These are phyloP conservation scores for Centropus unirufus DNA, from an alignment of 2,113 vertebrate species.

Conservation along the genomic window DNA sequence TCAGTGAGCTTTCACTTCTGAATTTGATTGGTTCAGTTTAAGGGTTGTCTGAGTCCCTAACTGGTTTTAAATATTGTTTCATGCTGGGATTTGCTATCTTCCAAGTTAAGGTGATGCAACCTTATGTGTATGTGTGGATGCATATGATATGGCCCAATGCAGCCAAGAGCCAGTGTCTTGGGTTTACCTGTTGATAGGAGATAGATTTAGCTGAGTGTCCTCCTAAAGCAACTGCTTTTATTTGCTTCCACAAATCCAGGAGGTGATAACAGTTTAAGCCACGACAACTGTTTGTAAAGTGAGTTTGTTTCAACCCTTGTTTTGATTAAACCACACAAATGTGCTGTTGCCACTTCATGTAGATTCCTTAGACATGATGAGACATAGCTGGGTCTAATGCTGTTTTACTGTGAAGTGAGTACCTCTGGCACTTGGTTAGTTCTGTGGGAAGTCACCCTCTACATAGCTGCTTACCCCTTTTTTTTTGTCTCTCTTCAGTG, in stretches of 20 bases:
- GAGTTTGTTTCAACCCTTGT: not conserved
- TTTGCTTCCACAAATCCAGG: not conserved
- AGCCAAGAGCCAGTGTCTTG: not conserved
- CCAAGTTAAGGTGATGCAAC: not conserved
- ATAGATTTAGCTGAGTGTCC: not conserved
- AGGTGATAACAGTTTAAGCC: not conserved
- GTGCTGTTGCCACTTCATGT: not conserved
- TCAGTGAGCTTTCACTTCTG: not conserved
- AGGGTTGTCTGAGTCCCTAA: not conserved
- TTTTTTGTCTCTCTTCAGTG: not conserved
- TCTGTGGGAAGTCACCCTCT: not conserved
- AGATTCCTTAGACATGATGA: not conserved
- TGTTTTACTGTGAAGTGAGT: not conserved
- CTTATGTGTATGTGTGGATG: not conserved
- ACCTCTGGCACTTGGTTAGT: not conserved
- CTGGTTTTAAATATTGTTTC: not conserved
- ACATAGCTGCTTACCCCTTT: not conserved
- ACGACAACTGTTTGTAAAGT: not conserved
- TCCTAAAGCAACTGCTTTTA: not conserved
- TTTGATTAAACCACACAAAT: not conserved
- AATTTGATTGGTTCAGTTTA: not conserved
- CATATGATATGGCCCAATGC: rapidly evolving
- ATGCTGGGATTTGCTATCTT: not conserved
- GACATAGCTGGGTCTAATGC: not conserved
- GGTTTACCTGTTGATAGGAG: not conserved